These are phyloP conservation scores for Tetragonisca angustula DNA, from an alignment of 2,888 invertebrate genomes.

Conservation along the genomic window DNA sequence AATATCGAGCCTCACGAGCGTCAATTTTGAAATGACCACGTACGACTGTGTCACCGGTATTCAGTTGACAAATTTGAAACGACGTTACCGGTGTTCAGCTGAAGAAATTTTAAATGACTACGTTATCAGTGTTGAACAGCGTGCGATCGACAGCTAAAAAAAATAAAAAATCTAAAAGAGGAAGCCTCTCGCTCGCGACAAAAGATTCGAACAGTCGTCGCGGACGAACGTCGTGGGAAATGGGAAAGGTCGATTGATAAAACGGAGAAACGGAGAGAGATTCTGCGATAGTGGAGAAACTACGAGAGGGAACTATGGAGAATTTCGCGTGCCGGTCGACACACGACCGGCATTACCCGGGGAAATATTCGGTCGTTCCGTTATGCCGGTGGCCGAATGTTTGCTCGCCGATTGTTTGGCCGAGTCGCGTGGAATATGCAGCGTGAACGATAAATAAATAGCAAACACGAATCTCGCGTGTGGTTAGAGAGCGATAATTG, in stretches of 20 bases:
- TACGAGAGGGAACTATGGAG: constrained; percentile 4
- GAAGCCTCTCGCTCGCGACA: background rate
- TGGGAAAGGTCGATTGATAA: background rate
- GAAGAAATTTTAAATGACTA: too few species aligned
- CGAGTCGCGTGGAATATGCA: constrained; percentile 65
- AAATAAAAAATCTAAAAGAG: background rate
- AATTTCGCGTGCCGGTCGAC: constrained; percentile 30
- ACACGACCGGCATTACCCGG: constrained; percentile 39
- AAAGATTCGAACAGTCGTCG: background rate
- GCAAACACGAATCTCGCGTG: constrained; percentile 73
- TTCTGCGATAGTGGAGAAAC: constrained; percentile 7
- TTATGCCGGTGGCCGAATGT: constrained; percentile 52
- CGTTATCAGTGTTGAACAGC: too few species aligned
- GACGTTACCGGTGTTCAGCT: too few species aligned
- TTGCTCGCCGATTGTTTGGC: constrained; percentile 71
- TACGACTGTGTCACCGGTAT: too few species aligned
- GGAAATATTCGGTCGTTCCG: constrained; percentile 49
- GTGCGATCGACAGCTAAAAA: too few species aligned
- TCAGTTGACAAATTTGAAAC: too few species aligned
- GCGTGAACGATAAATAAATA: constrained; percentile 75
- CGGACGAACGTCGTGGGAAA: background rate
- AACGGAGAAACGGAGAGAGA: background rate
- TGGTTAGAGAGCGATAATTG: constrained; percentile 72
- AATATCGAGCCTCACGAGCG: too few species aligned
- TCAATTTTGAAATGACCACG: too few species aligned